These are phyloP conservation scores for Lerema accius DNA, from an alignment of 1,140 invertebrate species.

Conservation along the genomic window DNA sequence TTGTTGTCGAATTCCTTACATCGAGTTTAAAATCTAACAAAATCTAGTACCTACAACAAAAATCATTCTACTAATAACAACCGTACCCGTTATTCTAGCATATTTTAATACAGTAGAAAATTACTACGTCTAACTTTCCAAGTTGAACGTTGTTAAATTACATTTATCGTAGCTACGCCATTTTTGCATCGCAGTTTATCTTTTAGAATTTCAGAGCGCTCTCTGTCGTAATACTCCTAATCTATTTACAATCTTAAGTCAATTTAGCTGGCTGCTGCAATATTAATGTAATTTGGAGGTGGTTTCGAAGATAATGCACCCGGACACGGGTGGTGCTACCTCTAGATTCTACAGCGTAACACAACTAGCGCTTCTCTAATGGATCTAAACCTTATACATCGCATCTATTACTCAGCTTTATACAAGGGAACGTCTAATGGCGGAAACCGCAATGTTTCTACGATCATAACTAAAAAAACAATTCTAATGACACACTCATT, in stretches of 20 bases:
- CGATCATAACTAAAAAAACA: conserved; percentile 3
- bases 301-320: conserved; percentile 31
- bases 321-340: conserved; percentile 24
- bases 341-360: conserved; percentile 25
- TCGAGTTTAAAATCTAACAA: too few relatives aligned
- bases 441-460: conserved; percentile 2
- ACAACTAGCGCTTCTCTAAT: conserved; percentile 32
- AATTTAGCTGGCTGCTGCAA: conserved; percentile 21
- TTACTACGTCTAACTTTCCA: not conserved
- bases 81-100: not conserved
- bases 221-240: conserved; percentile 9
- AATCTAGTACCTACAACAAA: too few relatives aligned
- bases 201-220: conserved; percentile 7
- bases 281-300: conserved; percentile 24
- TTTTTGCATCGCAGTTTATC: not conserved
- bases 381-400: conserved; percentile 24
- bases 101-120: not conserved
- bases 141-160: not conserved
- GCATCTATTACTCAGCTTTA: conserved; percentile 1
- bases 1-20: too few relatives aligned
- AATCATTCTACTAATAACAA: too few relatives aligned
- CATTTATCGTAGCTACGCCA: not conserved
- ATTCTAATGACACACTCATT: not conserved
- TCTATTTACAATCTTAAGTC: conserved; percentile 23
- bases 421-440: conserved; percentile 7